A percentile compares a stretch with the other conserved stretches of the same genome.
Conservation (phyloP, 2,113 vertebrate genomes). For the Hemicordylus capensis region DNA sequence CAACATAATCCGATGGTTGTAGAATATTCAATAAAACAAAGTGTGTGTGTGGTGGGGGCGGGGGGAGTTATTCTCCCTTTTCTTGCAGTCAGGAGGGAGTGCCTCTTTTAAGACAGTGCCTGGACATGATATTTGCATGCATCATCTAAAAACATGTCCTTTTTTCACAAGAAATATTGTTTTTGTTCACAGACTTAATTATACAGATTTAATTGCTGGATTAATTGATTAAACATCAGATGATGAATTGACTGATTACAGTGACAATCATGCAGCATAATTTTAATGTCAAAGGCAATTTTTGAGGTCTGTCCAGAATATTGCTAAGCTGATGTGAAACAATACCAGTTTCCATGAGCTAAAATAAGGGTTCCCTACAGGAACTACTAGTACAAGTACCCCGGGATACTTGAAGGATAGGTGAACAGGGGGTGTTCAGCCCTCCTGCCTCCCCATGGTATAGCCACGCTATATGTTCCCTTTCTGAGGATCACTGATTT, state of each 20-base stretch:
- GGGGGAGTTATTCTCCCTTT: not conserved
- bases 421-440: too few species aligned
- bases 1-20: constrained; percentile 19
- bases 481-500: too few species aligned
- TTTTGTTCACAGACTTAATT: not conserved
- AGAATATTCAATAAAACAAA: not conserved
- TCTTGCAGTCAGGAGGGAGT: not conserved
- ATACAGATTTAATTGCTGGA: too few species aligned
- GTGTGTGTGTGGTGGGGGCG: not conserved
- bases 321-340: not conserved
- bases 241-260: not conserved
- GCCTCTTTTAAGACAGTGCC: not conserved
- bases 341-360: not conserved
- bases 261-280: not conserved
- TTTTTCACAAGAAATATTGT: not conserved
- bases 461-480: too few species aligned
- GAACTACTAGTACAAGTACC: too few species aligned
- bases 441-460: too few species aligned
- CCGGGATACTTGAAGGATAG: too few species aligned
- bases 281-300: not conserved
- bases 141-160: not conserved
- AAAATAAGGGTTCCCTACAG: too few species aligned
- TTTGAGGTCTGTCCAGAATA: not conserved
- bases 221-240: too few species aligned
- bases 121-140: not conserved